These are phyloP conservation scores for Drosophila sp. DNA, from an alignment of 1,140 invertebrate genomes.

Conservation along the genomic window DNA sequence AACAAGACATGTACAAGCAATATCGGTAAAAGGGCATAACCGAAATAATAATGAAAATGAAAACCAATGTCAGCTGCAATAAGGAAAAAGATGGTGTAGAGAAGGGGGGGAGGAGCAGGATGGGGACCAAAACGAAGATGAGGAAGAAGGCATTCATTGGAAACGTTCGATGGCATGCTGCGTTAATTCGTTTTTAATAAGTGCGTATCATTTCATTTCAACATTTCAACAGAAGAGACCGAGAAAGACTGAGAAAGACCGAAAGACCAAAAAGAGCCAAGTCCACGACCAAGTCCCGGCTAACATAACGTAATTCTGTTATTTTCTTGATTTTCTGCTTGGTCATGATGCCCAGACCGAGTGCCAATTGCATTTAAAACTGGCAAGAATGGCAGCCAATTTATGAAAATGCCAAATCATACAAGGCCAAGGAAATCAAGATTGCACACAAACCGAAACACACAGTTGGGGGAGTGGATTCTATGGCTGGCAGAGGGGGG, in stretches of 20 bases:
- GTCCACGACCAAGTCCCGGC: constrained; percentile 41
- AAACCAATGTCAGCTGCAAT: constrained; percentile 60
- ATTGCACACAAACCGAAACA: constrained; percentile 57
- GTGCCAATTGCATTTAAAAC: constrained; percentile 76
- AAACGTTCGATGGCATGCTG: constrained; percentile 58
- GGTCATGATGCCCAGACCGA: constrained; percentile 53
- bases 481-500: neutral
- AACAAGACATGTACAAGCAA: constrained; percentile 47
- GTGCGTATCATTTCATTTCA: constrained; percentile 81
- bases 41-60: constrained; percentile 56
- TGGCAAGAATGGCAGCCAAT: constrained; percentile 76
- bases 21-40: constrained; percentile 65
- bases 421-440: constrained; percentile 79
- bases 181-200: constrained; percentile 82
- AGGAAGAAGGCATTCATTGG: constrained; percentile 37
- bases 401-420: constrained; percentile 79
- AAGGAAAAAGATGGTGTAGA: neutral
- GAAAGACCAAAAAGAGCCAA: constrained; percentile 36
- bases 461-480: neutral
- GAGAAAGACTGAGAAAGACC: constrained; percentile 16
- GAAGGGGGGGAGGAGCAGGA: neutral
- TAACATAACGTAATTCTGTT: constrained; percentile 37
- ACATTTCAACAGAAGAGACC: constrained; percentile 67
- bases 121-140: constrained; percentile 19
- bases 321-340: constrained; percentile 26